phyloP scores from a whole-genome alignment of 2,797 vertebrate species.

The Gadopsis marmoratus region DNA sequence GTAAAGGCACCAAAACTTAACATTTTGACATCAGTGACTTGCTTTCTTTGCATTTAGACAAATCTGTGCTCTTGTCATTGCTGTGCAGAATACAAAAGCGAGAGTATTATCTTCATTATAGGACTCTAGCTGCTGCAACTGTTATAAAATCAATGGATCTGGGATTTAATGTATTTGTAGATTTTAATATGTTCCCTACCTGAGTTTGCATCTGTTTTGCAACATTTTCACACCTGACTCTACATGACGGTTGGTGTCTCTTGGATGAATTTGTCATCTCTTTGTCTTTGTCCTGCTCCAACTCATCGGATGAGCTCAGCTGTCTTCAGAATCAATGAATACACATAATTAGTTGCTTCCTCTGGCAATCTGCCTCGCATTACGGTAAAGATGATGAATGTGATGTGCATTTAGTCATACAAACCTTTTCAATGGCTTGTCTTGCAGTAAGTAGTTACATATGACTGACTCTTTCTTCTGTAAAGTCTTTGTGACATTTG shows the following conservation, averaged over 20 bases:
- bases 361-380: neutral
- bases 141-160: neutral
- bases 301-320: constrained; percentile 72
- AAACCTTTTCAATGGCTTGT: constrained; percentile 85
- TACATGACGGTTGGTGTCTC: constrained; percentile 73
- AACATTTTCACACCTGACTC: constrained; percentile 55
- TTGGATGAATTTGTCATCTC: constrained; percentile 75
- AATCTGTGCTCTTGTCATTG: neutral
- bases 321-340: constrained; percentile 77
- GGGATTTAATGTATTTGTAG: constrained; percentile 9
- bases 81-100: neutral
- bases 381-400: constrained; percentile 21
- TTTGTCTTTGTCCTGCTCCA: constrained; percentile 68
- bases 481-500: constrained; percentile 78
- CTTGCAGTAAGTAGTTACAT: constrained; percentile 85
- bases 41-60: neutral
- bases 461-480: constrained; percentile 89
- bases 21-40: neutral
- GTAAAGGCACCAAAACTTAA: constrained; percentile 52
- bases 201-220: constrained; percentile 59
- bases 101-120: constrained; percentile 10
- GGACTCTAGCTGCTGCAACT: neutral
- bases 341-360: constrained; percentile 63
- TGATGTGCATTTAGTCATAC: constrained; percentile 37
- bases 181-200: constrained; percentile 64